A percentile compares a stretch with the other conserved stretches of the same genome.
Evolutionary conservation across 2,888 invertebrate species (phyloP).

Genomic region (Amphipyra tragopoginis): DNA sequence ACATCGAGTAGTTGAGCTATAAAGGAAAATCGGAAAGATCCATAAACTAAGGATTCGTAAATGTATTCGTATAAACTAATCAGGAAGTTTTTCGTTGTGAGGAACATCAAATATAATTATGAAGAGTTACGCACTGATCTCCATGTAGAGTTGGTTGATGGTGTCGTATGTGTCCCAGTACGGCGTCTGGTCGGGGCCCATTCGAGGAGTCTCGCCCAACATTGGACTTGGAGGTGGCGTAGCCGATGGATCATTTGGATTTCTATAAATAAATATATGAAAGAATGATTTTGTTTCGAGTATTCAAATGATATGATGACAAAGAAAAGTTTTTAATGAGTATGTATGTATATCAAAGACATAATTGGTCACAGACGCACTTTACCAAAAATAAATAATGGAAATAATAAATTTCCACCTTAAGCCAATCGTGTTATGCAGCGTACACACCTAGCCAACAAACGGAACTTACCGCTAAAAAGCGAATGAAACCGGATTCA

Average conservation of each 20-base stretch:
- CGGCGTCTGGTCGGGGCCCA: slow-evolving; percentile 90
- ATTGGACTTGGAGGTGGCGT: slow-evolving; percentile 89
- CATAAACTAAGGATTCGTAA: slow-evolving; percentile 40
- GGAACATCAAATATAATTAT: slow-evolving; percentile 33
- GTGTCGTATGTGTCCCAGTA: slow-evolving; percentile 98
- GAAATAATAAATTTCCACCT: too few relatives aligned
- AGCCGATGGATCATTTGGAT: slow-evolving; percentile 91
- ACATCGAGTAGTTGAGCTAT: slow-evolving; percentile 35
- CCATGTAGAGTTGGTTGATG: slow-evolving; percentile 96
- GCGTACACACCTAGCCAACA: too few relatives aligned
- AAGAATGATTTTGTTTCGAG: not conserved
- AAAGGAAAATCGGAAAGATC: slow-evolving; percentile 29
- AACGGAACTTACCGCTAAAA: too few relatives aligned
- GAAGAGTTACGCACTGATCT: slow-evolving; percentile 90
- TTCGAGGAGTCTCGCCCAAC: slow-evolving; percentile 78
- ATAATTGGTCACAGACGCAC: too few relatives aligned
- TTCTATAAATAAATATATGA: slow-evolving; percentile 78
- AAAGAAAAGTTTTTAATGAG: too few relatives aligned
- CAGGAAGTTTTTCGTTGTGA: slow-evolving; percentile 45
- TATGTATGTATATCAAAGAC: too few relatives aligned
- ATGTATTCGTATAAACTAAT: slow-evolving; percentile 50
- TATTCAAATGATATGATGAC: not conserved
- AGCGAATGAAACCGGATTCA: too few relatives aligned
- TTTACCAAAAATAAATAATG: too few relatives aligned
- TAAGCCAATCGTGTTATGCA: too few relatives aligned